Conservation (phyloP, 2,888 invertebrate species). For the Hermodice carunculata region DNA sequence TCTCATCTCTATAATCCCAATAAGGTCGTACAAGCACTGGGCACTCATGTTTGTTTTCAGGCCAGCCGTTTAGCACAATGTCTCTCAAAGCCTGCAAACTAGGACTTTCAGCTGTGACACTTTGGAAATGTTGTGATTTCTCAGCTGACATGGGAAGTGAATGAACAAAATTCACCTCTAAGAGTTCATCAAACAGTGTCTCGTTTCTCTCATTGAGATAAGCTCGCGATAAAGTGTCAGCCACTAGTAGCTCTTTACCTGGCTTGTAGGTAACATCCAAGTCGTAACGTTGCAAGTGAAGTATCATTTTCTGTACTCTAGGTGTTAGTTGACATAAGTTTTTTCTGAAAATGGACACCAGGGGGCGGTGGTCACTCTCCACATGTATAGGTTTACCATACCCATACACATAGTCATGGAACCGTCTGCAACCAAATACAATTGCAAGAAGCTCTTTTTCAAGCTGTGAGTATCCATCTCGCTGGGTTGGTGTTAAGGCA, state of each 20-base stretch:
- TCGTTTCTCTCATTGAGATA: slow-evolving; percentile 12
- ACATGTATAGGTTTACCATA: slow-evolving; percentile 39
- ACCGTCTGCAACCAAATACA: slow-evolving; percentile 41
- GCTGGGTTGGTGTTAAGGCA: slow-evolving; percentile 41
- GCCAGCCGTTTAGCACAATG: slow-evolving; percentile 19
- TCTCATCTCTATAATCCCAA: slow-evolving; percentile 14
- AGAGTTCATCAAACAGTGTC: no score
- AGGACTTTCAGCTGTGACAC: no score
- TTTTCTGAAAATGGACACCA: slow-evolving; percentile 18
- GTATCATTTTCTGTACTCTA: slow-evolving; percentile 32
- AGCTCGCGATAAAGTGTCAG: slow-evolving; percentile 19
- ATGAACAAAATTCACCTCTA: no score
- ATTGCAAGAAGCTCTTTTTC: slow-evolving; percentile 42
- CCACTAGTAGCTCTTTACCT: slow-evolving; percentile 24
- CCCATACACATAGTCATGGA: slow-evolving; percentile 39
- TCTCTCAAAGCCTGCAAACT: no score
- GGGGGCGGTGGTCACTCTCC: slow-evolving; percentile 46
- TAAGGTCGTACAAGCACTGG: slow-evolving; percentile 1
- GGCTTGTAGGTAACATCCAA: slow-evolving; percentile 21
- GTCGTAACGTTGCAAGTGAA: slow-evolving; percentile 31
- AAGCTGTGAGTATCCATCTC: slow-evolving; percentile 41
- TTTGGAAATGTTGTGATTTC: no score
- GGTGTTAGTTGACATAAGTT: no score
- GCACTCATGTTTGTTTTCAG: slow-evolving; percentile 5
- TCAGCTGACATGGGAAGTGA: no score